These are phyloP conservation scores for Neoaliturus tenellus DNA, from an alignment of 2,888 invertebrate genomes.

Conservation along the genomic window DNA sequence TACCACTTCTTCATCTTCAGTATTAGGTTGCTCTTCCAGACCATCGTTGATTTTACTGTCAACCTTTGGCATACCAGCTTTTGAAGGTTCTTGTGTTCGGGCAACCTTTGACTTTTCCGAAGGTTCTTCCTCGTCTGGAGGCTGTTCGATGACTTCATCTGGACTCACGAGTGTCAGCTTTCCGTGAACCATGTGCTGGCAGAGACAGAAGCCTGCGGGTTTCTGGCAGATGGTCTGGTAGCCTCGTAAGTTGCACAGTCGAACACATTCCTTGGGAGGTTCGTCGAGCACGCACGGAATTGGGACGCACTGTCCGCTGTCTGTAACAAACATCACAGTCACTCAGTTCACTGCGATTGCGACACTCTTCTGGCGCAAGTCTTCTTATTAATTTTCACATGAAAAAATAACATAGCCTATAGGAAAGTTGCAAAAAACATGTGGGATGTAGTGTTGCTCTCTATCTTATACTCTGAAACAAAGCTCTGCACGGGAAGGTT, in stretches of 20 bases:
- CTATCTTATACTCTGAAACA: too few relatives aligned
- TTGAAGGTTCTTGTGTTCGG: too few relatives aligned
- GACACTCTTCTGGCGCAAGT: neutral
- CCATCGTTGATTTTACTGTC: too few relatives aligned
- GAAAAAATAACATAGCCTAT: too few relatives aligned
- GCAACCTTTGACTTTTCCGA: neutral
- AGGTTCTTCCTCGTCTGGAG: neutral
- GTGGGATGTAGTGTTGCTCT: neutral
- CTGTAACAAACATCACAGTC: constrained; percentile 21
- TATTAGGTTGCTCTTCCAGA: neutral
- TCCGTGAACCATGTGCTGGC: neutral
- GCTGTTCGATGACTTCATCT: constrained; percentile 30
- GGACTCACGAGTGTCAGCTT: constrained; percentile 6
- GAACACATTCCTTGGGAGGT: neutral
- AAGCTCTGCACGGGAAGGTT: too few relatives aligned
- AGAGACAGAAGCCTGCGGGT: constrained; percentile 36
- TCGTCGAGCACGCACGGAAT: neutral
- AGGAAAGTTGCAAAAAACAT: neutral
- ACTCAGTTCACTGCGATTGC: neutral
- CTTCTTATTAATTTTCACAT: too few relatives aligned
- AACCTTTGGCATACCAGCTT: too few relatives aligned
- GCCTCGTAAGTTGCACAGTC: neutral
- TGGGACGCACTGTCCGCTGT: constrained; percentile 12
- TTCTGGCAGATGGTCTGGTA: constrained; percentile 6
- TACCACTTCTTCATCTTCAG: neutral